Evolutionary conservation across 2,797 vertebrate species (phyloP), one percentile per base, ranked within the genome.

Genomic region (Enteromius paludinosus): DNA sequence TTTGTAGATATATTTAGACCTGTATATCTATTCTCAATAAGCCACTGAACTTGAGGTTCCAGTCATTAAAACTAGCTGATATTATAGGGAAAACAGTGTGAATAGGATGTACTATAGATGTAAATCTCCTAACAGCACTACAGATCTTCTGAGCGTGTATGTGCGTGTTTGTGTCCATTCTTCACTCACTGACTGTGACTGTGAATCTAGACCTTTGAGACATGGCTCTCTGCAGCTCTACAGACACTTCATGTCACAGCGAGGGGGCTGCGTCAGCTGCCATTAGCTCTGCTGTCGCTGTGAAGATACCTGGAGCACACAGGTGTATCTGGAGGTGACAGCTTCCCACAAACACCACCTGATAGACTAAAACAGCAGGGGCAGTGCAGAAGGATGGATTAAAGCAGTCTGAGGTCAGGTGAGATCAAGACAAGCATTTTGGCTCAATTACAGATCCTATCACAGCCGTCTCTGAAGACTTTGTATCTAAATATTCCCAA

Each of bases 221-320:
- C 79, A 25, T 62, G 3, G 41, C 71, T 82, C 70, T 84, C 84
- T 84, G 62, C 76, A 76, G 71, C 56, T 81, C 75, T 82, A 62
- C 84, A 86, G 70, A 84, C 79, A 81, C 72, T 85, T 83, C 62
- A 23, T 85, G 70, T 82, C 82, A 87, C 59, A 28, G 75, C 65
- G 47, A 54, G 41, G 59, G 78, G 69, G 30, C 25, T 1, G 14
- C n/a, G 49, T 84, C 82, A 73, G 23, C 49, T 79, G 47, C 75
- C 74, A 82, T 81, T 87, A 86, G 79, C 59, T 82, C 73, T 20
- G 20, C 77, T 8, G 23, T 71, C 79, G 23, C 61, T 73, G 79
- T 79, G 74, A 59, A 68, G 69, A 82, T 52, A 78, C 71, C 41
- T 35, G 66, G 65, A 79, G 85, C 69, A 82, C 14, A 20, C 70